phyloP scores from a whole-genome alignment of 2,888 invertebrate species.

The Idaea dimidiata region DNA sequence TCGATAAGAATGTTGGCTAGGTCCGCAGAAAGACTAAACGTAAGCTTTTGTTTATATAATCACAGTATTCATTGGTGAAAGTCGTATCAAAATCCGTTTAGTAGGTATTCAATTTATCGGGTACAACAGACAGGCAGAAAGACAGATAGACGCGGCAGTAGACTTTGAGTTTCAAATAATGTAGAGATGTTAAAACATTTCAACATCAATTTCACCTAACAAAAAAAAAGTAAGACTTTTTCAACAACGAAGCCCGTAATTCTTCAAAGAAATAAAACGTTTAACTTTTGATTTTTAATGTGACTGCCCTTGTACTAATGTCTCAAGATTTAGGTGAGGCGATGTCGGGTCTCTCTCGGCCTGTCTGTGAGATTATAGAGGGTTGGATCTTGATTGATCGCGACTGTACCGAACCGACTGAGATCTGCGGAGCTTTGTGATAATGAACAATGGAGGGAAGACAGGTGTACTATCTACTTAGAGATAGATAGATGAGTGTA shows the following conservation, averaged over 20 bases:
- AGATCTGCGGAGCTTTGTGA: neutral
- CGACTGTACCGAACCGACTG: neutral
- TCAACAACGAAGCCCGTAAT: neutral
- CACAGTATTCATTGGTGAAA: too few species aligned
- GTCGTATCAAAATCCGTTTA: too few species aligned
- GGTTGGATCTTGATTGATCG: neutral
- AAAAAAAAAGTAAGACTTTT: neutral
- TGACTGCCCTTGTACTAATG: conserved; percentile 12
- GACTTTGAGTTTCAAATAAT: too few species aligned
- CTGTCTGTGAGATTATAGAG: neutral
- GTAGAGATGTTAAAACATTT: too few species aligned
- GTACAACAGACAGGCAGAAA: too few species aligned
- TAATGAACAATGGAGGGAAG: neutral
- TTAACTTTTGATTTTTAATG: neutral
- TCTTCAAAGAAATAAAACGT: neutral
- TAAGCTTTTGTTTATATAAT: too few species aligned
- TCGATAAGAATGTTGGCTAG: too few species aligned
- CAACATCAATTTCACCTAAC: too few species aligned
- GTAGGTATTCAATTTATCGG: too few species aligned
- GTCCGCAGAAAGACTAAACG: too few species aligned
- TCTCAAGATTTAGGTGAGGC: conserved; percentile 19
- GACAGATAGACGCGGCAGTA: too few species aligned
- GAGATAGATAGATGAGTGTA: neutral
- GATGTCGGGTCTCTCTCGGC: conserved; percentile 1
- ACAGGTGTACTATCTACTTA: neutral